These are phyloP conservation scores for Aphrophora alni DNA, from an alignment of 2,888 invertebrate genomes.

Conservation along the genomic window DNA sequence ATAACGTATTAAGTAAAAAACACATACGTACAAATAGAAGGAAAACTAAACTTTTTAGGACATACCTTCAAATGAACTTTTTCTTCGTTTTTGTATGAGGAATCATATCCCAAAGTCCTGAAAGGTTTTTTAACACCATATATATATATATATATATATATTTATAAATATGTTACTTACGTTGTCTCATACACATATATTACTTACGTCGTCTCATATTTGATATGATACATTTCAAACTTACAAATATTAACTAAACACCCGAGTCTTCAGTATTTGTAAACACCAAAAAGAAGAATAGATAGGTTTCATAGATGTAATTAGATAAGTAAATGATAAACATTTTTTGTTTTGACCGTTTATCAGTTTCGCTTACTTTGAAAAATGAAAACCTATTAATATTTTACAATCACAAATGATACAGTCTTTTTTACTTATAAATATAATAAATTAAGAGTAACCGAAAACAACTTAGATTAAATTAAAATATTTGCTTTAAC, in stretches of 20 bases:
- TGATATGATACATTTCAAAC: neutral
- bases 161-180: too few relatives aligned
- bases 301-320: neutral
- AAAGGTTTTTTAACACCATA: too few relatives aligned
- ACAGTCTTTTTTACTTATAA: slow-evolving; percentile 4
- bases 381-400: neutral
- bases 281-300: neutral
- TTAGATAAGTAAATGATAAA: neutral
- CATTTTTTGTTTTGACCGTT: neutral
- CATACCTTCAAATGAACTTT: too few relatives aligned
- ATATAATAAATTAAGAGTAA: neutral
- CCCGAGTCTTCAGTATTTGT: neutral
- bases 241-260: neutral
- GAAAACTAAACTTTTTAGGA: too few relatives aligned
- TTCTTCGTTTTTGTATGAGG: too few relatives aligned
- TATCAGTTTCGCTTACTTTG: neutral
- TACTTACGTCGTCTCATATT: too few relatives aligned
- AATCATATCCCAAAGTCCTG: too few relatives aligned
- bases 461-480: neutral
- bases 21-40: too few relatives aligned
- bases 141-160: too few relatives aligned
- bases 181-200: too few relatives aligned
- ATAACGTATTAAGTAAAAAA: too few relatives aligned
- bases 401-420: neutral
- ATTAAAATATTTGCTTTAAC: neutral